These are phyloP conservation scores for Hybognathus amarus DNA, from an alignment of 2,797 vertebrate species.

Conservation along the genomic window DNA sequence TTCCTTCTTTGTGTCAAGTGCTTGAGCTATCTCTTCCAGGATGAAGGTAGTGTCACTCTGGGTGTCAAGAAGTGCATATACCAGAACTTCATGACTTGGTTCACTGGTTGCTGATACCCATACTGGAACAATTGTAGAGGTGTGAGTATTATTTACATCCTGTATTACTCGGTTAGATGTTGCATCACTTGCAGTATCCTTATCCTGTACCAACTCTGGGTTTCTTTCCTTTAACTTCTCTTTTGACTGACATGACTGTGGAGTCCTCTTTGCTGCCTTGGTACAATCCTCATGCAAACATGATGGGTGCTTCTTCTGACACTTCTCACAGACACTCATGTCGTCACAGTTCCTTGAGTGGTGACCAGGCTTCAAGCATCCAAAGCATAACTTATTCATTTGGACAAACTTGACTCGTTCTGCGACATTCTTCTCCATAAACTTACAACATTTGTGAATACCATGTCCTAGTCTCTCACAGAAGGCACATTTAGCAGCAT, in stretches of 20 bases:
- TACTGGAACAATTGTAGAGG: conserved; percentile 38
- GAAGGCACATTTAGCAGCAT: conserved; percentile 16
- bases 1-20: conserved; percentile 19
- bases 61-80: conserved; percentile 37
- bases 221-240: conserved; percentile 12
- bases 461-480: conserved; percentile 47
- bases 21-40: conserved; percentile 2
- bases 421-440: conserved; percentile 20
- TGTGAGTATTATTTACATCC: conserved; percentile 19
- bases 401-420: conserved; percentile 50
- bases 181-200: conserved; percentile 11
- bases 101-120: conserved; percentile 40
- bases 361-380: conserved; percentile 47
- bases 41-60: conserved; percentile 39
- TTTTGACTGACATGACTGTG: conserved; percentile 13
- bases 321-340: conserved; percentile 41
- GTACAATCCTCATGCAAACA: conserved; percentile 42
- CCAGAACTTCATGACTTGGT: conserved; percentile 36
- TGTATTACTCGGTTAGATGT: conserved; percentile 41
- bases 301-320: conserved; percentile 41
- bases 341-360: conserved; percentile 32
- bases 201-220: background rate
- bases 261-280: background rate
- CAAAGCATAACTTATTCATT: conserved; percentile 48
- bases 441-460: conserved; percentile 33